Evolutionary conservation across 2,888 invertebrate genomes (phyloP).

Genomic region (Apamea crenata): DNA sequence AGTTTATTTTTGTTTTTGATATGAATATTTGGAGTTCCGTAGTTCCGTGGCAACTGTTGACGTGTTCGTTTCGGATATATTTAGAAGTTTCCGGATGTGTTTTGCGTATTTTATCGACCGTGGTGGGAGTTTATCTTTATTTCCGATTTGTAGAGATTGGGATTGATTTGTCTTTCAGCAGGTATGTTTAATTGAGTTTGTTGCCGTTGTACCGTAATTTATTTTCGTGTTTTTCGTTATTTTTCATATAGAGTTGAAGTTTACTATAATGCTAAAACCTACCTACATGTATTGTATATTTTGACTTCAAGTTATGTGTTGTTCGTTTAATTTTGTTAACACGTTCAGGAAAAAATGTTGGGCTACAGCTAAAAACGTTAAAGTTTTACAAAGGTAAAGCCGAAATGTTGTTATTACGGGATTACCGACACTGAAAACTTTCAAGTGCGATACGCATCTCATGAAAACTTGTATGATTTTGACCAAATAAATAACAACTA

Average conservation of each 20-base stretch:
- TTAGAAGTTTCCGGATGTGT: conserved; percentile 58
- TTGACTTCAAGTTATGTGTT: background rate
- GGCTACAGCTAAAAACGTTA: background rate
- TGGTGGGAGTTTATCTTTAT: conserved; percentile 33
- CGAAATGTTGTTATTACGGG: conserved; percentile 7
- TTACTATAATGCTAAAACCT: background rate
- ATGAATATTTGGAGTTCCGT: conserved; percentile 34
- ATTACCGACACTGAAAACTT: conserved; percentile 12
- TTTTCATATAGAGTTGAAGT: background rate
- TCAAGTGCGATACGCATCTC: conserved; percentile 10
- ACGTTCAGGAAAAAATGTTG: background rate
- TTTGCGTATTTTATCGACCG: conserved; percentile 38
- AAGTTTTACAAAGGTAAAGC: background rate
- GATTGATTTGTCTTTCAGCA: background rate
- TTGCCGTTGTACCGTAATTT: background rate
- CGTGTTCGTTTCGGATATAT: conserved; percentile 49
- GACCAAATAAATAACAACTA: background rate
- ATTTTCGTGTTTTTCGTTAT: background rate
- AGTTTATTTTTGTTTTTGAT: conserved; percentile 23
- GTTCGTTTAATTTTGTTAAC: background rate
- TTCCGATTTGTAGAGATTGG: conserved; percentile 22
- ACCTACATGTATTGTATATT: background rate
- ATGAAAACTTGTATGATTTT: background rate
- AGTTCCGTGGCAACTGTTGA: conserved; percentile 32
- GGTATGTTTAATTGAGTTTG: background rate